Conservation (phyloP, 2,797 vertebrate genomes). For the Zenarchopterus dispar region DNA sequence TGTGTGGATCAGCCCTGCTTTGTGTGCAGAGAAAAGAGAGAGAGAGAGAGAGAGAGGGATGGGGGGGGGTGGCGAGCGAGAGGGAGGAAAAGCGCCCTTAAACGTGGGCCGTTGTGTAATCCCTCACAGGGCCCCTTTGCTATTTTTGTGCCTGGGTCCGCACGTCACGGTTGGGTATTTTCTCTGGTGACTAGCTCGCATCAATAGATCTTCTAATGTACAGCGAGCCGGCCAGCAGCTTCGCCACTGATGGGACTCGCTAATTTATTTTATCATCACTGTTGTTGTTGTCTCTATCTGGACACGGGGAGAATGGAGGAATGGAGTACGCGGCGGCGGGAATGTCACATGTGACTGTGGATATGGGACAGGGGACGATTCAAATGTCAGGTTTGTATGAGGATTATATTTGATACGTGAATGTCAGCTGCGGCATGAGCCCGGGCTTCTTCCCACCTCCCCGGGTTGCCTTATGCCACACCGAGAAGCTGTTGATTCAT, state of each 20-base stretch:
- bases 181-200: conserved; percentile 99
- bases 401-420: conserved; percentile 75
- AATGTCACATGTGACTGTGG: conserved; percentile 90
- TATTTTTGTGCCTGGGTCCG: conserved; percentile 99
- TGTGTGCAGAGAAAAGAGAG: conserved; percentile 48
- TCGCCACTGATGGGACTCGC: conserved; percentile 92
- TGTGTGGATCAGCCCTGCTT: conserved; percentile 52
- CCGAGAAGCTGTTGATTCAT: conserved; percentile 50
- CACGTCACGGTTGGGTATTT: conserved; percentile 99
- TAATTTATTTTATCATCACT: conserved; percentile 64
- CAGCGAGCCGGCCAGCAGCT: conserved; percentile 90
- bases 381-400: conserved; percentile 89
- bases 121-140: conserved; percentile 98
- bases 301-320: conserved; percentile 87
- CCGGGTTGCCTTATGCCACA: conserved; percentile 49
- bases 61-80: conserved; percentile 26
- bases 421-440: conserved; percentile 67
- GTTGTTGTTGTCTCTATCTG: conserved; percentile 8
- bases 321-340: conserved; percentile 87
- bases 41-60: background rate
- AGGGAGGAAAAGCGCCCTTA: conserved; percentile 88
- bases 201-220: conserved; percentile 98
- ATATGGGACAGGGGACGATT: conserved; percentile 85
- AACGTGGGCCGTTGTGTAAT: conserved; percentile 99
- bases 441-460: conserved; percentile 19